Conservation (phyloP, 2,888 invertebrate species). For the Leptopilina drosophilae region DNA sequence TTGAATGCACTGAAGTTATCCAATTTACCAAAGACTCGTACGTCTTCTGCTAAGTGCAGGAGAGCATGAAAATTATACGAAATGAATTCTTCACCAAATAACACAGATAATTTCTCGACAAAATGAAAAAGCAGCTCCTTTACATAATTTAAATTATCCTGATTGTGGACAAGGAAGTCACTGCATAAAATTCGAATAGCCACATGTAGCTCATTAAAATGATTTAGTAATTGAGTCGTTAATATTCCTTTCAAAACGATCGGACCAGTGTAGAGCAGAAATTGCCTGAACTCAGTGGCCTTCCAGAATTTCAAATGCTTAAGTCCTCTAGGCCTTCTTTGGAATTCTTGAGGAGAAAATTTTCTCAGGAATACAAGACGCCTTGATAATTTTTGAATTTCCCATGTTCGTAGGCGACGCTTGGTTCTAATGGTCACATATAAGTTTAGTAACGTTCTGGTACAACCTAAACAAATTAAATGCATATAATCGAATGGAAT, state of each 20-base stretch:
- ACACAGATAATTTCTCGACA: conserved; percentile 31
- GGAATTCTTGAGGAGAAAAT: conserved; percentile 42
- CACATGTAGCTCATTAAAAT: conserved; percentile 46
- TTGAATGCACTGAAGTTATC: conserved; percentile 45
- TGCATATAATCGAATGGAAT: conserved; percentile 54
- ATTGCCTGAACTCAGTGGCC: conserved; percentile 48
- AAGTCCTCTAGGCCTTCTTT: background rate
- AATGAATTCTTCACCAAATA: conserved; percentile 46
- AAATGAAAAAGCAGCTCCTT: conserved; percentile 45
- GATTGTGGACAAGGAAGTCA: conserved; percentile 3
- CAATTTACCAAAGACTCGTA: conserved; percentile 34
- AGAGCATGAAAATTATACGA: conserved; percentile 49
- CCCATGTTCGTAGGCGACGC: background rate
- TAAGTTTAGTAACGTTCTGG: conserved; percentile 40
- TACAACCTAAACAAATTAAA: conserved; percentile 47
- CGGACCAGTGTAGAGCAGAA: conserved; percentile 48
- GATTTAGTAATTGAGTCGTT: conserved; percentile 29
- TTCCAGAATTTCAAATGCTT: conserved; percentile 46
- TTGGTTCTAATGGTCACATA: conserved; percentile 40
- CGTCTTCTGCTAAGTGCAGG: conserved; percentile 45
- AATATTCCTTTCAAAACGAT: conserved; percentile 40
- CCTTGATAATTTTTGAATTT: conserved; percentile 9
- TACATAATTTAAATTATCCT: conserved; percentile 47
- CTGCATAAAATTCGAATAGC: conserved; percentile 41
- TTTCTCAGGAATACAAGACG: background rate